phyloP scores from a whole-genome alignment of 1,140 invertebrate genomes.

The Sarcophaga peregrina region DNA sequence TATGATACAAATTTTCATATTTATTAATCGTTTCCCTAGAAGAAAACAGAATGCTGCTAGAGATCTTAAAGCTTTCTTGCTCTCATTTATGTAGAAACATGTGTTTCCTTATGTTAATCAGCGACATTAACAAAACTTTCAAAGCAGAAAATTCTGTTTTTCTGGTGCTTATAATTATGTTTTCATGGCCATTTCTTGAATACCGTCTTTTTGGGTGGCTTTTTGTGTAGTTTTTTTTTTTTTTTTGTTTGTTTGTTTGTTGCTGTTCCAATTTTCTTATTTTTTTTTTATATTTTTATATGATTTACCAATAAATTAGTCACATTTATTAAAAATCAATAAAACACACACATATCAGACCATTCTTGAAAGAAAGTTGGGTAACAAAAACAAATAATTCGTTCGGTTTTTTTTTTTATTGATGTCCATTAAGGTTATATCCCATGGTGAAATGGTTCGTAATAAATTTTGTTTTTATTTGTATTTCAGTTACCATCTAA shows the following conservation, averaged over 20 bases:
- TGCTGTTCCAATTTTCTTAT: not conserved
- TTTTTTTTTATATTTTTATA: no score
- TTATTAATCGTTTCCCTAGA: no score
- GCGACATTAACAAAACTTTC: conserved; percentile 12
- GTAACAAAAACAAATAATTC: not conserved
- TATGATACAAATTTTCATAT: not conserved
- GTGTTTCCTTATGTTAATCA: conserved; percentile 17
- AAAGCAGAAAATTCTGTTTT: not conserved
- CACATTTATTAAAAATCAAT: conserved; percentile 22
- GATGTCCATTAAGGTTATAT: not conserved
- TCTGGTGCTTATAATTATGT: not conserved
- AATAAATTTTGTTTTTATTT: conserved; percentile 17
- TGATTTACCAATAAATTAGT: conserved; percentile 16
- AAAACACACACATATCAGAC: not conserved
- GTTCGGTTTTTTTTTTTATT: not conserved
- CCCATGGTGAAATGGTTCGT: not conserved
- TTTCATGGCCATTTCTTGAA: not conserved
- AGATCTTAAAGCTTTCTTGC: not conserved
- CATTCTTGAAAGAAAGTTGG: not conserved
- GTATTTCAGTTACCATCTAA: no score
- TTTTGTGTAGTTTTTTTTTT: no score
- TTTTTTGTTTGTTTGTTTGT: no score
- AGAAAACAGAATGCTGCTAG: not conserved
- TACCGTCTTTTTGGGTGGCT: not conserved
- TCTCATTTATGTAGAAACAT: conserved; percentile 22